Evolutionary conservation across 2,113 vertebrate species (phyloP).

Genomic region (Nibea albiflora): DNA sequence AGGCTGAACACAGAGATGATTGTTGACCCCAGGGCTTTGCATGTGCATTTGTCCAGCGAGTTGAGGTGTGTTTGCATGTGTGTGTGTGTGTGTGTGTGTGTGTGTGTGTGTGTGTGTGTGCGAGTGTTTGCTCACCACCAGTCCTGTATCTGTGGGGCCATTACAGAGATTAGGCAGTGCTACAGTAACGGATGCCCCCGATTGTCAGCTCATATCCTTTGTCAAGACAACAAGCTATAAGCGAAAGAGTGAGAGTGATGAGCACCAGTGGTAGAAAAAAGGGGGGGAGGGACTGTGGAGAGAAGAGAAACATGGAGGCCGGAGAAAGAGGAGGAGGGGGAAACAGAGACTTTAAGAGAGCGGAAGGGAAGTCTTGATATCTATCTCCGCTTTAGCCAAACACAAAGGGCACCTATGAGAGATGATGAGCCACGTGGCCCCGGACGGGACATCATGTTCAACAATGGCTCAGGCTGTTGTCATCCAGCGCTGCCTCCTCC

Average conservation of each 20-base stretch:
- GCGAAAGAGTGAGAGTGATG: slow-evolving; percentile 75
- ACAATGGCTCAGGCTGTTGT: slow-evolving; percentile 32
- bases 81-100: too few relatives aligned
- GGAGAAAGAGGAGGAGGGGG: slow-evolving; percentile 3
- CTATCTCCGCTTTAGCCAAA: neutral
- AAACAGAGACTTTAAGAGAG: slow-evolving; percentile 27
- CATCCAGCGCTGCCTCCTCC: slow-evolving; percentile 21
- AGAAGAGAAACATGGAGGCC: slow-evolving; percentile 17
- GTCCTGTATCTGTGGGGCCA: slow-evolving; percentile 84
- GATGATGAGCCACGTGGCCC: neutral
- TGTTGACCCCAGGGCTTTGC: slow-evolving; percentile 69
- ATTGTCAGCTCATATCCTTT: slow-evolving; percentile 89
- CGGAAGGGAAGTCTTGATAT: slow-evolving; percentile 17
- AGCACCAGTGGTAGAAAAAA: slow-evolving; percentile 31
- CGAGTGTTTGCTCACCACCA: slow-evolving; percentile 79
- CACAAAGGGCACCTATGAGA: neutral
- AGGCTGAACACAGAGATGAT: slow-evolving; percentile 51
- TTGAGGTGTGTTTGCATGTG: slow-evolving; percentile 47
- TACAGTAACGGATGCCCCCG: slow-evolving; percentile 87
- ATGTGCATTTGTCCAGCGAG: slow-evolving; percentile 62
- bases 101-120: slow-evolving; percentile 34
- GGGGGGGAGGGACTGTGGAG: slow-evolving; percentile 17
- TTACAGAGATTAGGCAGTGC: slow-evolving; percentile 91
- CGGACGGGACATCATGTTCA: slow-evolving; percentile 23
- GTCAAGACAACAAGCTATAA: slow-evolving; percentile 82